These are phyloP conservation scores for Platanista minor DNA, from an alignment of 2,113 vertebrate species.

Conservation along the genomic window DNA sequence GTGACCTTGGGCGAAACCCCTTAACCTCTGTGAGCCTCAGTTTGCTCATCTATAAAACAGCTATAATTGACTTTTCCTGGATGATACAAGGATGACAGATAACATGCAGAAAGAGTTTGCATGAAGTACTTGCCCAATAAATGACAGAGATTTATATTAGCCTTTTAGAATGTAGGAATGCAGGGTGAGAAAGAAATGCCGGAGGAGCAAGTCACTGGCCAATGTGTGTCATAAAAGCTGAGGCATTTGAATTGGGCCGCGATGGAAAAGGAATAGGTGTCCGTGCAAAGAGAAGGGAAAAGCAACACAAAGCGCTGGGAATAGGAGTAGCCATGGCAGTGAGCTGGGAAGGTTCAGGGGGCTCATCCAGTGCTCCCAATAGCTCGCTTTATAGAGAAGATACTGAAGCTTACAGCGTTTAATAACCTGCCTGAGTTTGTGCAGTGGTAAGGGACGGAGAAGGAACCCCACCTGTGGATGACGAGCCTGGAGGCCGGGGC, in stretches of 20 bases:
- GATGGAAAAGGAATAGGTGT: neutral
- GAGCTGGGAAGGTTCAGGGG: neutral
- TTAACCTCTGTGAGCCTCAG: neutral
- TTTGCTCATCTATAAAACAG: neutral
- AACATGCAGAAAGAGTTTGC: neutral
- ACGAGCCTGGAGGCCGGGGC: neutral
- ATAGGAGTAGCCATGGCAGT: neutral
- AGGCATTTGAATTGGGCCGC: rapidly evolving
- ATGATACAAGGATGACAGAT: neutral
- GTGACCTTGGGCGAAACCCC: neutral
- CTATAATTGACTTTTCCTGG: neutral
- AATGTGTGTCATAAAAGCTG: neutral
- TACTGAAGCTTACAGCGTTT: neutral
- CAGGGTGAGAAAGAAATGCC: neutral
- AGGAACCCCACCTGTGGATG: neutral
- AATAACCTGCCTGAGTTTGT: neutral
- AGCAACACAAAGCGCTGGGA: rapidly evolving
- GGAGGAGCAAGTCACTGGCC: neutral
- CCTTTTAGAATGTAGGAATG: neutral
- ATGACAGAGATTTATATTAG: neutral
- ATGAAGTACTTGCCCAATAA: neutral
- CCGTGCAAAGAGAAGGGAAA: neutral
- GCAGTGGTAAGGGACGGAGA: neutral
- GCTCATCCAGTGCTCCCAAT: neutral
- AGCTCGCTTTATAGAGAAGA: neutral